Base-by-base conservation (phyloP, 2,888 invertebrate genomes). In the Criorhina ranunculi region DNA sequence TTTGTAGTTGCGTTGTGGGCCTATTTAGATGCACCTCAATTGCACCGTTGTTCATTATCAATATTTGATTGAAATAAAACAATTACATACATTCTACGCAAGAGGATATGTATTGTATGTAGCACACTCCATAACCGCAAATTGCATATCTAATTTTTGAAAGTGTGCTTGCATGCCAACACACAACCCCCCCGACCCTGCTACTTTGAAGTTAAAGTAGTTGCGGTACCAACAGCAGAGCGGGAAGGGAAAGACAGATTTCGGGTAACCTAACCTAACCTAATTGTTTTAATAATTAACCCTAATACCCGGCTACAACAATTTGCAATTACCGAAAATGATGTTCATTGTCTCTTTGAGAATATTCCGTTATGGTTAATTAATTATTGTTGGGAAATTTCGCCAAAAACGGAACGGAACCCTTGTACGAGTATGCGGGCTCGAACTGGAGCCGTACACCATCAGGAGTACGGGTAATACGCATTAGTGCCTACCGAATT, bases 221-320 rank as follows among this genome's bases (percentile, higher is more conserved):
- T 62, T 33, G 33, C 19, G 17, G 44, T 11, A 2, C 8, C 3
- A 4, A 12, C 7, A 5, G 19, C 5, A 9, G 9, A 37, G 11
- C 5, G 15, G 12, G 7, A 44, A 35, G 66, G 51, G 60, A 44
- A 62, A 67, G 66, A 72, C 60, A 66, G 60, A 69, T 76, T 69
- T 31, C 35, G 51, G 73, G 60, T 57, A 73, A 64, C 83, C 67
- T 55, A 80, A 87, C 87, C 86, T 87, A 85, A 87, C 87, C 87
- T 88, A 87, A 88, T 88, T 88, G 88, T 87, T 88, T 87, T 86
- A 88, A 88, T 88, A 88, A 88, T 88, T 87, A 88, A 88, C 87
- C 87, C 87, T 87, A 87, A 87, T 88, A 86, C 87, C 87, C 82
- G 82, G 83, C 86, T 88, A 88, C 88, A 88, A 88, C 88, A 87